Evolutionary conservation across 2,888 invertebrate genomes (phyloP).

Genomic region (Abscondita cerata): DNA sequence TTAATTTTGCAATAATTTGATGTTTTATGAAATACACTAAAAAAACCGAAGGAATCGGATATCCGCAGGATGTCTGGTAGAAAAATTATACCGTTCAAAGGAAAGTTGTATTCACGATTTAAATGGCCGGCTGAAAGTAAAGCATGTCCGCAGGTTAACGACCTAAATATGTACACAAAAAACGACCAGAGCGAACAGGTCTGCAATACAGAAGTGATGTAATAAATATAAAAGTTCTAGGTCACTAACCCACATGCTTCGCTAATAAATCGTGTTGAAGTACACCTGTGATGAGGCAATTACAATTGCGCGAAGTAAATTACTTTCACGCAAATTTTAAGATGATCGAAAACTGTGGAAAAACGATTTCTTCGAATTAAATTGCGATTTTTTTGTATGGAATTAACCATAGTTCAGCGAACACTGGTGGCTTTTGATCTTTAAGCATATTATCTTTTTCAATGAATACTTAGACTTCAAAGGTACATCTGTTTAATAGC

Average conservation of each 20-base stretch:
- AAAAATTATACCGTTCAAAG: slow-evolving; percentile 19
- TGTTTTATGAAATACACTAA: background rate
- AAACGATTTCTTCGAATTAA: too few species aligned
- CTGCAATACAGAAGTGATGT: slow-evolving; percentile 29
- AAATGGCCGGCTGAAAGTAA: slow-evolving; percentile 20
- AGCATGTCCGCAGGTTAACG: slow-evolving; percentile 27
- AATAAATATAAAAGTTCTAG: slow-evolving; percentile 33
- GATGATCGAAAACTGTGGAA: background rate
- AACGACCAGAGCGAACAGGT: slow-evolving; percentile 20
- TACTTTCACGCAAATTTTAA: background rate
- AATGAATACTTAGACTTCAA: too few species aligned
- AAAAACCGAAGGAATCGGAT: slow-evolving; percentile 17
- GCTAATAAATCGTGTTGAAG: background rate
- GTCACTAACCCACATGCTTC: slow-evolving; percentile 30
- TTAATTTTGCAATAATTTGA: slow-evolving; percentile 7
- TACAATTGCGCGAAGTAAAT: background rate
- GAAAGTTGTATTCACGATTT: slow-evolving; percentile 25
- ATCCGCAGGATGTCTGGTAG: slow-evolving; percentile 26
- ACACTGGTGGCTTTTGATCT: too few species aligned
- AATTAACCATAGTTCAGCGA: too few species aligned
- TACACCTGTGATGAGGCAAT: background rate
- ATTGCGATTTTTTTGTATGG: too few species aligned
- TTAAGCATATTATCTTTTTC: too few species aligned
- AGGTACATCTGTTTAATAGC: too few species aligned
- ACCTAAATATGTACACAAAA: slow-evolving; percentile 25